phyloP scores from a whole-genome alignment of 2,113 vertebrate genomes.

The Engystomops pustulosus region DNA sequence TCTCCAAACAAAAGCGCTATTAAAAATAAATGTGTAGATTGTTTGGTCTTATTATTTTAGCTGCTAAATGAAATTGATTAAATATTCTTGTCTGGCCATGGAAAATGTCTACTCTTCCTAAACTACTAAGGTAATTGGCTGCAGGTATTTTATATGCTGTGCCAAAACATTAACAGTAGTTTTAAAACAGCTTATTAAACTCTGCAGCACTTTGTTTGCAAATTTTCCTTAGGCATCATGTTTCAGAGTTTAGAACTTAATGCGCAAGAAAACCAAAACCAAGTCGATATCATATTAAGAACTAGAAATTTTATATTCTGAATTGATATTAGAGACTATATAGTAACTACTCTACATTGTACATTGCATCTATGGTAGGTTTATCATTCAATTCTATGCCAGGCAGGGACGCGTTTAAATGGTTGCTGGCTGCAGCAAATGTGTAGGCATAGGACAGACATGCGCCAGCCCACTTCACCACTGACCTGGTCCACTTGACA shows the following conservation, averaged over 20 bases:
- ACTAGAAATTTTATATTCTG: background rate
- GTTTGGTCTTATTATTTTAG: conserved; percentile 23
- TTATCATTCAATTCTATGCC: too few species aligned
- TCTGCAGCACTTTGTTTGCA: background rate
- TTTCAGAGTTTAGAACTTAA: background rate
- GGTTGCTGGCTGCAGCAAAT: too few species aligned
- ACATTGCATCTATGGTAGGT: too few species aligned
- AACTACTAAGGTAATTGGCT: conserved; percentile 34
- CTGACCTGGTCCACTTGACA: too few species aligned
- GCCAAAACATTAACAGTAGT: conserved; percentile 24
- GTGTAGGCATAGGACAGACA: too few species aligned
- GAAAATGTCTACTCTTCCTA: background rate
- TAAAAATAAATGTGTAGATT: conserved; percentile 20
- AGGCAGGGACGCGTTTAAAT: too few species aligned
- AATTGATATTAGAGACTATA: background rate
- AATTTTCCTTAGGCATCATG: background rate
- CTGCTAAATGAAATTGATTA: conserved; percentile 39
- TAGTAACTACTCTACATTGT: background rate
- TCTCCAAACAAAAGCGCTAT: conserved; percentile 8
- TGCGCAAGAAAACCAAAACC: background rate
- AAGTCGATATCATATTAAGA: background rate
- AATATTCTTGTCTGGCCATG: conserved; percentile 38
- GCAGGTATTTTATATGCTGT: background rate
- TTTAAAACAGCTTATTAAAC: conserved; percentile 19
- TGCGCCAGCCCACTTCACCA: too few species aligned